Conservation (phyloP, 2,797 vertebrate genomes). For the Enteromius mattozi region DNA sequence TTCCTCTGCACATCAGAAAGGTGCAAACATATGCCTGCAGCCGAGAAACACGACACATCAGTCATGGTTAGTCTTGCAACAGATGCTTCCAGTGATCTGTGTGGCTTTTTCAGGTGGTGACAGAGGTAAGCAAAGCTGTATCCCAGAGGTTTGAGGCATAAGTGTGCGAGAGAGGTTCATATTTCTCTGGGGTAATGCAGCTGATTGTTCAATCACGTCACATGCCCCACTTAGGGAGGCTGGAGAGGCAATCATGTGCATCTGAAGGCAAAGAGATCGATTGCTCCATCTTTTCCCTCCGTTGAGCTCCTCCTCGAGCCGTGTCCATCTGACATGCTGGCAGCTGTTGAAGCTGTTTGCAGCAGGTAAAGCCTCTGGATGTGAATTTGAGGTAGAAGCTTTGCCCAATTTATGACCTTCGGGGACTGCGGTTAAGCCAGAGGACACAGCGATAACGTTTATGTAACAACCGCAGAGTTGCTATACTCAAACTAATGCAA, state of each 20-base stretch:
- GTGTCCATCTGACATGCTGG: conserved; percentile 61
- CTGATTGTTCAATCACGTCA: conserved; percentile 77
- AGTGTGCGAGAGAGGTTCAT: conserved; percentile 52
- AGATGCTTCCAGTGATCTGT: conserved; percentile 47
- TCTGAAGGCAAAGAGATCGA: conserved; percentile 72
- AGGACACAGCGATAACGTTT: conserved; percentile 30
- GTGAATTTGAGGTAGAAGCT: conserved; percentile 55
- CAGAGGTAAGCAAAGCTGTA: conserved; percentile 54
- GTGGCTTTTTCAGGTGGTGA: conserved; percentile 56
- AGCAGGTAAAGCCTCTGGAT: conserved; percentile 53
- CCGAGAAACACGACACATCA: conserved; percentile 70
- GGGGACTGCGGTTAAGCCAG: conserved; percentile 28
- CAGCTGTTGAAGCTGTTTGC: conserved; percentile 57
- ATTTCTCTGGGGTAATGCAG: conserved; percentile 67
- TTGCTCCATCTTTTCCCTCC: conserved; percentile 68
- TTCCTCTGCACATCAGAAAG: conserved; percentile 33
- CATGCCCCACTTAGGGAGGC: conserved; percentile 67
- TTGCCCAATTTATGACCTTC: conserved; percentile 60
- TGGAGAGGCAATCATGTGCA: conserved; percentile 70
- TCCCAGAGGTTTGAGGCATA: conserved; percentile 49
- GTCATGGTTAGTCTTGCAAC: conserved; percentile 70
- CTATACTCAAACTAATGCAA: conserved; percentile 11
- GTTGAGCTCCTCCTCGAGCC: conserved; percentile 57
- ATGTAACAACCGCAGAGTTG: conserved; percentile 20
- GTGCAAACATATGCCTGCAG: conserved; percentile 59